Conservation (phyloP, 2,888 invertebrate genomes). For the Lacanobia wlatinum region DNA sequence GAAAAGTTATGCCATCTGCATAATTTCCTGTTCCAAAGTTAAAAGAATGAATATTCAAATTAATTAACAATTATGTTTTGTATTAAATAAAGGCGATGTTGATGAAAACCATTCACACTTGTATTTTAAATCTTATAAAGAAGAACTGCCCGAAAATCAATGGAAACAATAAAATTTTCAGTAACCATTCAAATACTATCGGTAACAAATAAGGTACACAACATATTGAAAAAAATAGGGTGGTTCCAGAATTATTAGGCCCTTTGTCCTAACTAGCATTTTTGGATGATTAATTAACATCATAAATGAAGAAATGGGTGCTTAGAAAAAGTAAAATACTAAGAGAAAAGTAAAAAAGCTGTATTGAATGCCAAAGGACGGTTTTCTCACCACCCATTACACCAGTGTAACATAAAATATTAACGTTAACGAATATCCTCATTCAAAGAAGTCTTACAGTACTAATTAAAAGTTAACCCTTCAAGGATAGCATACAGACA, state of each 20-base stretch:
- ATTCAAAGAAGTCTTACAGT: constrained; percentile 12
- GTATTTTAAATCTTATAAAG: background rate
- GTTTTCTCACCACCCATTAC: background rate
- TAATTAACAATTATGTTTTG: background rate
- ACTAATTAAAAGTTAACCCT: constrained; percentile 38
- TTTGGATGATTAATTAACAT: background rate
- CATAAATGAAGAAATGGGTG: background rate
- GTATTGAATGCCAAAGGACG: too few relatives aligned
- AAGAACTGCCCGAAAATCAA: background rate
- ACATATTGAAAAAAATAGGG: too few relatives aligned
- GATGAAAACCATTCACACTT: background rate
- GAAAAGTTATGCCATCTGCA: constrained; percentile 18
- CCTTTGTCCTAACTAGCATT: too few relatives aligned
- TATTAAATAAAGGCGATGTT: background rate
- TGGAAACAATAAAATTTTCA: background rate
- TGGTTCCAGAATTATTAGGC: too few relatives aligned
- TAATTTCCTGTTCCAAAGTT: constrained; percentile 1
- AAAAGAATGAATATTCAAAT: constrained; percentile 18
- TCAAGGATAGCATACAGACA: constrained; percentile 8
- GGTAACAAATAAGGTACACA: too few relatives aligned
- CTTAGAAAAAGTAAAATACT: too few relatives aligned
- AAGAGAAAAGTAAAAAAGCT: background rate
- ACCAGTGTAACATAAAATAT: background rate
- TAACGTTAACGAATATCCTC: background rate
- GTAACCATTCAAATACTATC: background rate